phyloP scores from a whole-genome alignment of 1,140 invertebrate genomes.

The Coenobita brevimanus region DNA sequence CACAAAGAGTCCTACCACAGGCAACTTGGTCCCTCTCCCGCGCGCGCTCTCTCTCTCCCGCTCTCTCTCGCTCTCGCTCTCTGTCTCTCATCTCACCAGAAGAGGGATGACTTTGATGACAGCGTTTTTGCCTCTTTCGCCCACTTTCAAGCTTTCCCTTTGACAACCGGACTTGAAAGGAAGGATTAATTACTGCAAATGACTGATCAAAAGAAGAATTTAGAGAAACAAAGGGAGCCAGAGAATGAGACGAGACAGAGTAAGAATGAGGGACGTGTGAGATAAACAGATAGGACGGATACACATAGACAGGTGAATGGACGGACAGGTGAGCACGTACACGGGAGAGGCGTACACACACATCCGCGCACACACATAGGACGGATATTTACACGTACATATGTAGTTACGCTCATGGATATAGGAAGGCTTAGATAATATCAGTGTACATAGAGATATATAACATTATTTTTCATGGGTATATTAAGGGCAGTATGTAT shows the following conservation, averaged over 20 bases:
- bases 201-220: conserved; percentile 66
- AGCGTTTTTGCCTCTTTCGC: conserved; percentile 52
- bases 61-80: conserved; percentile 21
- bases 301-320: no score
- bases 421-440: no score
- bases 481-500: no score
- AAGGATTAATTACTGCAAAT: conserved; percentile 66
- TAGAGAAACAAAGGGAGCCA: conserved; percentile 58
- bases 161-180: conserved; percentile 64
- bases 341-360: no score
- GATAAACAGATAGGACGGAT: no score
- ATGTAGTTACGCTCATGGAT: no score
- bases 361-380: no score
- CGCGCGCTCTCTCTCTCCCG: not conserved
- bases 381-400: no score
- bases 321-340: no score
- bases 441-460: no score
- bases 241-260: not conserved
- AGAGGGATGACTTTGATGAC: conserved; percentile 57
- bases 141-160: conserved; percentile 54
- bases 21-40: not conserved
- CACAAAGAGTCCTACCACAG: not conserved
- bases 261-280: no score
- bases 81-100: conserved; percentile 29
- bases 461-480: no score